A percentile compares a stretch with the other conserved stretches of the same genome.
Conservation (phyloP, 2,113 vertebrate species). For the Arvicanthis niloticus region DNA sequence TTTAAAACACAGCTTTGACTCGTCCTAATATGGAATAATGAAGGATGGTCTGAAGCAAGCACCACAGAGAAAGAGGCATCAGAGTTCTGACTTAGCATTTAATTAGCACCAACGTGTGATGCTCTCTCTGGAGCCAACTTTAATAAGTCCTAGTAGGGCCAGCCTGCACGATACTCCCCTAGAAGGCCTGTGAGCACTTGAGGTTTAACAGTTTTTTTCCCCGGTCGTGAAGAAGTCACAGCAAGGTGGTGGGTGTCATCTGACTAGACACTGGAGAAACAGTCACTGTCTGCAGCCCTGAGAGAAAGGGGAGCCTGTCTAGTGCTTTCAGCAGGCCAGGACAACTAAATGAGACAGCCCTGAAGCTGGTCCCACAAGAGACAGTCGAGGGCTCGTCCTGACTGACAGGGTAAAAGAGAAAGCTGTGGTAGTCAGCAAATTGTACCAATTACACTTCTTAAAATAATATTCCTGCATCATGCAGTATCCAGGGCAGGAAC, state of each 20-base stretch:
- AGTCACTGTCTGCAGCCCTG: neutral
- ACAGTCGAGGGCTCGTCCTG: neutral
- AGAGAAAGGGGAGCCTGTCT: neutral
- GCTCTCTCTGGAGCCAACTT: conserved; percentile 15
- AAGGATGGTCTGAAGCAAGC: neutral
- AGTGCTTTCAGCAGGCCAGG: too few species aligned
- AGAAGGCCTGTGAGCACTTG: neutral
- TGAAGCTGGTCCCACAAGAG: neutral
- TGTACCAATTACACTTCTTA: neutral
- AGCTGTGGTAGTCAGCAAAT: neutral
- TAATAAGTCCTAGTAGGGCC: neutral
- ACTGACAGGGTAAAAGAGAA: neutral
- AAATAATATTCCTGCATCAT: neutral
- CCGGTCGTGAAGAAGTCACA: neutral
- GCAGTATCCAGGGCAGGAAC: neutral
- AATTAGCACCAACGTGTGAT: conserved; percentile 4
- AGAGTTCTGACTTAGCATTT: neutral
- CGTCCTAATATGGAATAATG: neutral
- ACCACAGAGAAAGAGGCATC: neutral
- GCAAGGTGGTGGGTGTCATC: neutral
- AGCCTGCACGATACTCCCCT: neutral
- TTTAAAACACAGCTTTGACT: neutral
- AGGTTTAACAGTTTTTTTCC: neutral
- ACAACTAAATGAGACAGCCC: neutral
- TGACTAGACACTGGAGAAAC: conserved; percentile 25